Conservation (phyloP, 2,113 vertebrate genomes). For the Perognathus longimembris region DNA sequence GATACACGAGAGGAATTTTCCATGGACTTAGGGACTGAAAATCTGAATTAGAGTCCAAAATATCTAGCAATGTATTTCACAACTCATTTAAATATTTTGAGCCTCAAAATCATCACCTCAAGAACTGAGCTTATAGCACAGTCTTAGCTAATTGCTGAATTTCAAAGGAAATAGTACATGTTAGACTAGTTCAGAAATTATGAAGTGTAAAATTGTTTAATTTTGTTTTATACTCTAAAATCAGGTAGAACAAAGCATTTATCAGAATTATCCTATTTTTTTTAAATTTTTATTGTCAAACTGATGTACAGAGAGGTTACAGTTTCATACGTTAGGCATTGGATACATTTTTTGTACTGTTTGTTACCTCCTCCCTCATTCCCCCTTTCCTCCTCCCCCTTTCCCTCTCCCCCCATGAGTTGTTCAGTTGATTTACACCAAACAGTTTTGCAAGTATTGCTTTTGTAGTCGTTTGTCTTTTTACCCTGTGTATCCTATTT, state of each 20-base stretch:
- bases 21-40: not conserved
- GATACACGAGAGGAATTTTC: constrained; percentile 53
- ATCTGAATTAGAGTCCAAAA: not conserved
- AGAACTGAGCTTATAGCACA: constrained; percentile 32
- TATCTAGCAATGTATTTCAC: not conserved
- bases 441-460: too few species aligned
- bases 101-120: constrained; percentile 30
- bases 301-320: too few species aligned
- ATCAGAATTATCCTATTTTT: not conserved
- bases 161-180: not conserved
- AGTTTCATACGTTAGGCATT: too few species aligned
- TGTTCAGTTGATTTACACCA: too few species aligned
- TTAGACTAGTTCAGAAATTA: constrained; percentile 29
- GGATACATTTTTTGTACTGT: too few species aligned
- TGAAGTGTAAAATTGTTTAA: not conserved
- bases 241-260: not conserved
- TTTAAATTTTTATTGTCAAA: too few species aligned
- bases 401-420: too few species aligned
- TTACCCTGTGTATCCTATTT: too few species aligned
- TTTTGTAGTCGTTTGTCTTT: too few species aligned
- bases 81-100: constrained; percentile 6
- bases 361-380: too few species aligned
- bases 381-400: too few species aligned
- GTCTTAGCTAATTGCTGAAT: not conserved
- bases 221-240: constrained; percentile 41